Evolutionary conservation across 1,140 invertebrate species (phyloP).

Genomic region (Drosophila elegans): DNA sequence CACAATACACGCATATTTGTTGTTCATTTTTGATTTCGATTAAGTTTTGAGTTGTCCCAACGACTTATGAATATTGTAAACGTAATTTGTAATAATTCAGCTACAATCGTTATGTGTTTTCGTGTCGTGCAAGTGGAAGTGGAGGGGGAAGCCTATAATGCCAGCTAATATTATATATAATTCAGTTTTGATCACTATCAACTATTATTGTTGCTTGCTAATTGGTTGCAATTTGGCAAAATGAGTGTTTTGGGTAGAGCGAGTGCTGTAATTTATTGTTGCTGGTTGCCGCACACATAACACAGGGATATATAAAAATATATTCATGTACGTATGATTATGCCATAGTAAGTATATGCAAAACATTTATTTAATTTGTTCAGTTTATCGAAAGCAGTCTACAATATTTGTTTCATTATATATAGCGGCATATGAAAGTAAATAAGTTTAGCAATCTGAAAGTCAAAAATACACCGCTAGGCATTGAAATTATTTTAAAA

Average conservation of each 20-base stretch:
- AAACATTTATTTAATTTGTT: constrained; percentile 39
- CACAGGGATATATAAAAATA: constrained; percentile 56
- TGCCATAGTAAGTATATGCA: constrained; percentile 37
- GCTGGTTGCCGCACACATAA: constrained; percentile 39
- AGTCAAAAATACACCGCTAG: not conserved
- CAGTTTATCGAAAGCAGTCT: constrained; percentile 63
- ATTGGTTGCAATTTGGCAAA: constrained; percentile 39
- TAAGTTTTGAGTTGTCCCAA: constrained; percentile 42
- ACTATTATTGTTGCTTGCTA: constrained; percentile 52
- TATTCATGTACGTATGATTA: constrained; percentile 33
- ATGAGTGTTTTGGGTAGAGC: constrained; percentile 16
- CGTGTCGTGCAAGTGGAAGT: not conserved
- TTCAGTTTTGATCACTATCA: constrained; percentile 35
- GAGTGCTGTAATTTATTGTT: constrained; percentile 46
- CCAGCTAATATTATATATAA: constrained; percentile 38
- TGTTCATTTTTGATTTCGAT: constrained; percentile 26
- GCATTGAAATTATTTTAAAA: not conserved
- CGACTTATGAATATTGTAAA: constrained; percentile 44
- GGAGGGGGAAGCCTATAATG: constrained; percentile 22
- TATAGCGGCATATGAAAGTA: constrained; percentile 36
- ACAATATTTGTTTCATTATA: constrained; percentile 36
- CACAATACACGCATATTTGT: constrained; percentile 55
- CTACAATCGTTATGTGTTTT: constrained; percentile 8
- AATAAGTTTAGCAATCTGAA: constrained; percentile 5
- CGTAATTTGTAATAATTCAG: constrained; percentile 25